Base-by-base conservation (phyloP, 2,797 vertebrate genomes). In the Anguilla obscura region DNA sequence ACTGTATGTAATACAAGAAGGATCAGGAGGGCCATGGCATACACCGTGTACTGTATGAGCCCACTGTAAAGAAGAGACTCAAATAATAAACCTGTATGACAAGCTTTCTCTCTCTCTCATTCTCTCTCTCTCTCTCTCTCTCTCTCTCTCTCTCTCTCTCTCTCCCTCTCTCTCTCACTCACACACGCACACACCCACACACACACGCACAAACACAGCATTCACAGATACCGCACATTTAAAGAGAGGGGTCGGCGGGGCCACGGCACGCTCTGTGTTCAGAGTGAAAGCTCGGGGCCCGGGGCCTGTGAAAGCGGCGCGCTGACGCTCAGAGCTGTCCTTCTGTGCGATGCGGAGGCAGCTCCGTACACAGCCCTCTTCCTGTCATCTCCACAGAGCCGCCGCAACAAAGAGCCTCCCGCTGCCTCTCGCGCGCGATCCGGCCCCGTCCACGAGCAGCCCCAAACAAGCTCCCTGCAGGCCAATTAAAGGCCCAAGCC, bases 321-420 rank as follows among this genome's bases (percentile, higher is more conserved):
- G 7, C 74, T 79, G 14, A 79, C 40, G 79, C 79, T 21, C 79
- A 50, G 21, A 82, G 79, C 45, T 82, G 79, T 82, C 86, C 40
- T 83, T 66, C 84, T 74, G 52, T 5, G n/a, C 86, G 69, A 60
- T 79, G 40, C 27, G 66, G 30, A 80, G 30, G 76, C 45, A 63
- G 79, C 69, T 52, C 85, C 76, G n/a, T 58, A 84, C 83, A 87
- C 45, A 69, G 30, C 71, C 58, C 86, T 69, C 87, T 87, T 88
- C 88, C 83, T 87, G 91, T 91, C 85, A 86, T 86, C 56, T 92
- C 91, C 88, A 84, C 92, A 91, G 90, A 94, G 90, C 90, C 91
- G 84, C 92, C 91, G 93, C 92, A 90, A 91, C 89, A 90, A 87
- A 91, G 79, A 82, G 91, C 91, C 90, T 86, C 74, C 88, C 66